A percentile compares a stretch with the other conserved stretches of the same genome.
Conservation (phyloP, 2,113 vertebrate genomes). For the Mustela nigripes region DNA sequence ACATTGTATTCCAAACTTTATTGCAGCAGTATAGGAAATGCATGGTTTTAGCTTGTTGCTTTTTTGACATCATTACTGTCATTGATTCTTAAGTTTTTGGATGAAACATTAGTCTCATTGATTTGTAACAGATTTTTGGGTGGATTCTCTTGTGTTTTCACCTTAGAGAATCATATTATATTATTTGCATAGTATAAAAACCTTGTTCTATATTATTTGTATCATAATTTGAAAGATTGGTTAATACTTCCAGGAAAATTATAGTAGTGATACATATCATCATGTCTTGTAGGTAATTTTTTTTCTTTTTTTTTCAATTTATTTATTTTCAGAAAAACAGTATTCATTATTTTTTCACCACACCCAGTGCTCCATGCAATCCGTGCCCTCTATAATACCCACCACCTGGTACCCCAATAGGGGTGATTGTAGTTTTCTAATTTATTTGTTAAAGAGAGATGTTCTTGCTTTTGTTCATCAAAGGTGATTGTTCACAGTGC, state of each 20-base stretch:
- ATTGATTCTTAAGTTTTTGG: background rate
- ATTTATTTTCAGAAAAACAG: no score
- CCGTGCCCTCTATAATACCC: no score
- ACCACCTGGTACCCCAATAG: background rate
- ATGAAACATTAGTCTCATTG: background rate
- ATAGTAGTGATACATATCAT: background rate
- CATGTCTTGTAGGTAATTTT: background rate
- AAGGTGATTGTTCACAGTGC: background rate
- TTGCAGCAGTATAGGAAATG: background rate
- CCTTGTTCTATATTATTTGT: background rate
- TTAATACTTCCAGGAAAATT: conserved; percentile 20
- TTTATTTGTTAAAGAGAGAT: conserved; percentile 1
- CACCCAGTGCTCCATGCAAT: no score
- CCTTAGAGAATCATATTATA: background rate
- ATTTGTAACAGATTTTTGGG: background rate
- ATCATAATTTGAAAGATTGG: background rate
- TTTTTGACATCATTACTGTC: background rate
- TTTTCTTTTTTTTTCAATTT: no score
- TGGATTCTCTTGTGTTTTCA: background rate
- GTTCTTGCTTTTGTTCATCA: conserved; percentile 12
- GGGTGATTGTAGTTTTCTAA: conserved; percentile 19
- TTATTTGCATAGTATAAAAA: conserved; percentile 27
- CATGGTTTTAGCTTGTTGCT: background rate
- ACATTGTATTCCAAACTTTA: background rate
- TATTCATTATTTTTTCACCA: no score